Evolutionary conservation across 2,888 invertebrate genomes (phyloP).

Genomic region (Suillia variegata): DNA sequence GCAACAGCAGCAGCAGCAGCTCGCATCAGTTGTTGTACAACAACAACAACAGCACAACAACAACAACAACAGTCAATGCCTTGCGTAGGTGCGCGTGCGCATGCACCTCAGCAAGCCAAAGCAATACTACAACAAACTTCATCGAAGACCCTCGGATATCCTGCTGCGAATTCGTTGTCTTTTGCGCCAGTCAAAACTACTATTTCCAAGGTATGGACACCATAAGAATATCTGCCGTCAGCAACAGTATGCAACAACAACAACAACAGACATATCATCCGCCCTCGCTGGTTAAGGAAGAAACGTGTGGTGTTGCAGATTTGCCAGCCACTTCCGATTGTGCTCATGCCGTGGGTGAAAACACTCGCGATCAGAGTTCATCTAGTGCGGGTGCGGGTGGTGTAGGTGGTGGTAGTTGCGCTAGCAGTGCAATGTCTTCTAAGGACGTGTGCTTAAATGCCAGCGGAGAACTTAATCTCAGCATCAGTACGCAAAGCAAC

Average conservation of each 20-base stretch:
- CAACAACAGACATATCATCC: constrained; percentile 13
- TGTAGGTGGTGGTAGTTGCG: too few relatives aligned
- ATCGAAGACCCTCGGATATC: constrained; percentile 25
- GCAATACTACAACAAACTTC: not conserved
- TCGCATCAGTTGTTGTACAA: not conserved
- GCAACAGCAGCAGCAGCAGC: constrained; percentile 17
- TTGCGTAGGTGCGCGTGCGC: constrained; percentile 34
- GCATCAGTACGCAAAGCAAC: not conserved
- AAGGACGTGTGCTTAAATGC: constrained; percentile 2
- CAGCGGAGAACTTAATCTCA: constrained; percentile 2
- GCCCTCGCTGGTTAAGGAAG: constrained; percentile 17
- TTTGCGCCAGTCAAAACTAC: constrained; percentile 23
- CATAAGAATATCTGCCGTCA: constrained; percentile 32
- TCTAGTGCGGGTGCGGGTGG: not conserved
- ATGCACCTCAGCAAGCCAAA: constrained; percentile 22
- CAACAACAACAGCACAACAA: too few relatives aligned
- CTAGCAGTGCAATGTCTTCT: too few relatives aligned
- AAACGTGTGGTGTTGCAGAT: constrained; percentile 26
- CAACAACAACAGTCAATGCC: constrained; percentile 22
- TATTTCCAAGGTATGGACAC: constrained; percentile 31
- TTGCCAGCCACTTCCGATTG: constrained; percentile 15
- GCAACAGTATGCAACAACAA: constrained; percentile 19
- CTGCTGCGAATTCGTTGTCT: constrained; percentile 33
- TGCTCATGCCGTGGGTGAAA: constrained; percentile 9
- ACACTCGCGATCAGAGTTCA: constrained; percentile 5